These are phyloP conservation scores for Margaritifera margaritifera DNA, from an alignment of 2,888 invertebrate genomes.

Conservation along the genomic window DNA sequence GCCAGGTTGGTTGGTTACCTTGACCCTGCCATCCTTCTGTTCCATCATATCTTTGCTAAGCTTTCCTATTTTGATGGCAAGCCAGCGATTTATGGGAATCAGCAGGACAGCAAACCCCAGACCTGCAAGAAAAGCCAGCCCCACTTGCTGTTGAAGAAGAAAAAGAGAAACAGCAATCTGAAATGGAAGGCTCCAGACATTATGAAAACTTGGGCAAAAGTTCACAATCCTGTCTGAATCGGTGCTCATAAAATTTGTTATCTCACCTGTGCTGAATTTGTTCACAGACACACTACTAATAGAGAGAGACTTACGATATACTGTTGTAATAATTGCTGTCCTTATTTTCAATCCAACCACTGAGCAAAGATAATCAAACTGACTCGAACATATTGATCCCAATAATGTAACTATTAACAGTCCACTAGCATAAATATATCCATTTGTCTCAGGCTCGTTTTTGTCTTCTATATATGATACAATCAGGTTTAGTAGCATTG, in stretches of 20 bases:
- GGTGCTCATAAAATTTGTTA: constrained; percentile 96
- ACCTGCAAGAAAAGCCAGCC: constrained; percentile 92
- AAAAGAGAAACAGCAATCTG: constrained; percentile 72
- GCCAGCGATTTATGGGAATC: constrained; percentile 92
- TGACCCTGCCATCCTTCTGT: constrained; percentile 91
- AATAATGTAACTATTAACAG: constrained; percentile 80
- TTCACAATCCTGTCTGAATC: constrained; percentile 96
- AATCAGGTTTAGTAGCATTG: constrained; percentile 87
- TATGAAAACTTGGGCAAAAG: constrained; percentile 96
- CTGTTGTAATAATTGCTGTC: constrained; percentile 85
- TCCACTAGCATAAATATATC: constrained; percentile 77
- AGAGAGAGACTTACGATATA: constrained; percentile 83
- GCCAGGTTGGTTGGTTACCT: constrained; percentile 69
- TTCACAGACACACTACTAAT: constrained; percentile 73
- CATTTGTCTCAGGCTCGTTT: constrained; percentile 76
- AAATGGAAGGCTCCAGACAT: constrained; percentile 96
- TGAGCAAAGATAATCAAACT: constrained; percentile 89
- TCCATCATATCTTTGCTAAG: constrained; percentile 91
- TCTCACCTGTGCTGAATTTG: constrained; percentile 81
- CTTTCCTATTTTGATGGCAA: constrained; percentile 90
- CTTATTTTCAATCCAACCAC: constrained; percentile 88
- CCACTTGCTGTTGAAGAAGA: constrained; percentile 76
- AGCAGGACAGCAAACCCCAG: constrained; percentile 87
- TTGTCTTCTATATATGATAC: constrained; percentile 85
- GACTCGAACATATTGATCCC: constrained; percentile 86